Conservation (phyloP, 1,140 invertebrate species). For the Drosophila nasuta region DNA sequence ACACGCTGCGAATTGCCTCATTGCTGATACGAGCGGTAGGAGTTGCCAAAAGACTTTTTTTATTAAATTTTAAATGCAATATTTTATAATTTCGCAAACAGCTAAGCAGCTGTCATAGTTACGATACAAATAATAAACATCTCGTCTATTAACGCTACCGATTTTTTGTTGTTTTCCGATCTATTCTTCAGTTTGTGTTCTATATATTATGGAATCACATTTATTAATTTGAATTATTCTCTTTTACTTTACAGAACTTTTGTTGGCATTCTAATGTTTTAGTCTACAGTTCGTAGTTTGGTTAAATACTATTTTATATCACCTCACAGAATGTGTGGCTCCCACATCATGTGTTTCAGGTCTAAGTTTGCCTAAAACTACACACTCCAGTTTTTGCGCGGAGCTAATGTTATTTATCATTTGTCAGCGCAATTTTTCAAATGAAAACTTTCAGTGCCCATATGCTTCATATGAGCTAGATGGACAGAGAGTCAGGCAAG, state of each 20-base stretch:
- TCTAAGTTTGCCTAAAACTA: not conserved
- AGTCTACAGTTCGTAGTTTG: too few relatives aligned
- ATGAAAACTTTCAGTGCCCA: slow-evolving; percentile 52
- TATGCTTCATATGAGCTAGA: not conserved
- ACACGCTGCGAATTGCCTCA: slow-evolving; percentile 53
- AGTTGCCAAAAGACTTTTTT: slow-evolving; percentile 26
- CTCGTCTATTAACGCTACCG: not conserved
- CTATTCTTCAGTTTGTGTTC: not conserved
- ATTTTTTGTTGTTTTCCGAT: not conserved
- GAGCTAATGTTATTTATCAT: slow-evolving; percentile 77
- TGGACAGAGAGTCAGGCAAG: not conserved
- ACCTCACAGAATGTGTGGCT: slow-evolving; percentile 3
- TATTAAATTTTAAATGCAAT: slow-evolving; percentile 56
- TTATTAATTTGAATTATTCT: too few relatives aligned
- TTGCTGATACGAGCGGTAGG: slow-evolving; percentile 10
- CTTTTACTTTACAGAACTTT: too few relatives aligned
- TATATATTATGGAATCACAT: not conserved
- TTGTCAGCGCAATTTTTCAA: slow-evolving; percentile 72
- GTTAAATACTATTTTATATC: too few relatives aligned
- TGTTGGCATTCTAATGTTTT: not conserved
- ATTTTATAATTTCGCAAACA: slow-evolving; percentile 36
- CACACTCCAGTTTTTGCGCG: slow-evolving; percentile 22
- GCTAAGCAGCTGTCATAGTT: slow-evolving; percentile 35
- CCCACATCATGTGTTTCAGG: slow-evolving; percentile 24
- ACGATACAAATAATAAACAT: slow-evolving; percentile 1